Percentiles rank a stretch among this genome's conserved stretches.
These are phyloP conservation scores for Drosophila gaucha DNA, from an alignment of 2,888 invertebrate genomes.

Conservation along the genomic window DNA sequence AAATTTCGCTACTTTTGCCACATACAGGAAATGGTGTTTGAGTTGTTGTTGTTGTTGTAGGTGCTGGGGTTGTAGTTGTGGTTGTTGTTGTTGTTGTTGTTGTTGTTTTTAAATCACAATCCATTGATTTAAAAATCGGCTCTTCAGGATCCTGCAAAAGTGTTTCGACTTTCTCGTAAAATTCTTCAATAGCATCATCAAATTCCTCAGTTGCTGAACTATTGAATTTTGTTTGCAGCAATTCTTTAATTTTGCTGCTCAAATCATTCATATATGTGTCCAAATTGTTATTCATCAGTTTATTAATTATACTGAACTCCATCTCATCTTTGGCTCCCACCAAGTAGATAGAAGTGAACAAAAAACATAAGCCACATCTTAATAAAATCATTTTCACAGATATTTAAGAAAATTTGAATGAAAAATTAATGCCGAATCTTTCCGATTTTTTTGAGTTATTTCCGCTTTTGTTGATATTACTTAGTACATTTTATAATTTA, in stretches of 20 bases:
- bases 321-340: background rate
- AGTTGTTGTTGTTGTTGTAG: conserved; percentile 22
- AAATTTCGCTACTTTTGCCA: background rate
- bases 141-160: no score
- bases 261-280: background rate
- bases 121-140: no score
- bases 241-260: rapidly evolving
- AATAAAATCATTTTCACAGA: background rate
- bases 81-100: background rate
- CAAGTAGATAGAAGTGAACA: background rate
- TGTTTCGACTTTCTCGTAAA: background rate
- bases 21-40: background rate
- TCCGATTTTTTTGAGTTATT: background rate
- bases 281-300: no score
- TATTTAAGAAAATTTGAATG: no score
- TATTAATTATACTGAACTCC: no score
- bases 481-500: no score
- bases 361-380: background rate
- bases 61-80: background rate
- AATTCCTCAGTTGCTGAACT: background rate
- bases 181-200: background rate
- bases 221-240: background rate
- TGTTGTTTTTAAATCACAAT: no score
- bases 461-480: no score
- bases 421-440: no score